Evolutionary conservation across 2,888 invertebrate genomes (phyloP), one percentile per base, ranked within the genome.

Genomic region (Mantis religiosa): DNA sequence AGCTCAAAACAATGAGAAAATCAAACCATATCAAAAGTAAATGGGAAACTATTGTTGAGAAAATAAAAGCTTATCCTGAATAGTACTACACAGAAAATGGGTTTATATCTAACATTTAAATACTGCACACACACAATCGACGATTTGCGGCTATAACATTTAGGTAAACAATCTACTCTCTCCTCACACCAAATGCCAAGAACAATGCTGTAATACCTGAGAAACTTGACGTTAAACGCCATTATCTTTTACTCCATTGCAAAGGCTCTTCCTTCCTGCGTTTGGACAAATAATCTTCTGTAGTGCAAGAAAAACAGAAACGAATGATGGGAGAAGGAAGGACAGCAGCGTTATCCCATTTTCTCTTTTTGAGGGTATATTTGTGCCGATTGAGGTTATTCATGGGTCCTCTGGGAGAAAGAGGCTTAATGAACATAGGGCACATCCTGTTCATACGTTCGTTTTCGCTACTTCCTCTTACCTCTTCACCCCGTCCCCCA

Each of bases 401-500:
- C 90, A 90, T 90, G 89, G 88, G 87, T 82, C 90, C 90, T 84
- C 82, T 88, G 90, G 90, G 90, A 90, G 88, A 83, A 83, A 71
- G 86, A 89, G 88, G 89, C 89, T 87, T 90, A 90, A 90, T 90
- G 90, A 90, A 90, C 90, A 89, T 83, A 88, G 89, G 90, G 89
- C 88, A 89, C 88, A 88, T 89, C 88, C 89, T 89, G 89, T 85
- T 88, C 89, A 89, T 90, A 82, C 89, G 88, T 85, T 84, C 88
- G 84, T 87, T 81, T 87, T 88, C 82, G 85, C 41, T 30, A 34
- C 85, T 30, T 54, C 83, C 54, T n/a, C 88, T 81, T 83, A 47
- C 86, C 83, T 27, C 87, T 47, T 34, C 88, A 82, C 41, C 86
- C 91, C 91, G 92, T 91, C 92, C 92, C 92, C 92, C 91, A 92